Percentiles rank a stretch among this genome's conserved stretches.
phyloP scores from a whole-genome alignment of 92 coral and sea anemone species.

The Porites rus region DNA sequence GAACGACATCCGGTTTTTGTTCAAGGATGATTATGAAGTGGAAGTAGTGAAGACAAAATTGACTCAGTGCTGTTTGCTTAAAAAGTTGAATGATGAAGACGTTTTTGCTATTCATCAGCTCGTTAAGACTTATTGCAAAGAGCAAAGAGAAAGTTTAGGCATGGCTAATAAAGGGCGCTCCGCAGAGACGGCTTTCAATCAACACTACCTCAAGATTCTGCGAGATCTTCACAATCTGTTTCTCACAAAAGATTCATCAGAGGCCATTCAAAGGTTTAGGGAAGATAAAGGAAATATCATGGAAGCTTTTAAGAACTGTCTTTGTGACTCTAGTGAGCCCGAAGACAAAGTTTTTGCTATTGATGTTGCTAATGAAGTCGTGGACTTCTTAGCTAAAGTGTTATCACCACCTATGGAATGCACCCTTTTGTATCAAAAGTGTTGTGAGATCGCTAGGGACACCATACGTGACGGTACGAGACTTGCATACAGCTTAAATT shows the following conservation, averaged over 20 bases:
- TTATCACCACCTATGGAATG: constrained; percentile 15
- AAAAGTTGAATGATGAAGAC: background rate
- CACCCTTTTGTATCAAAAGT: constrained; percentile 1
- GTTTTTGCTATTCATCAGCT: background rate
- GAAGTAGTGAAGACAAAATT: background rate
- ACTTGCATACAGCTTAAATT: constrained; percentile 24
- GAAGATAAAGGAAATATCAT: background rate
- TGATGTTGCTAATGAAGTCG: constrained; percentile 7
- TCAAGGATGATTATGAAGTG: background rate
- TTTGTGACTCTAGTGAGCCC: background rate
- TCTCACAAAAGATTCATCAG: constrained; percentile 2
- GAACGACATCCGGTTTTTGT: background rate
- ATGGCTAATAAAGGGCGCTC: background rate
- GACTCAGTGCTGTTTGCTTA: background rate
- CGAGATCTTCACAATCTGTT: background rate
- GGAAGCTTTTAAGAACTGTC: constrained; percentile 21
- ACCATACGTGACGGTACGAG: background rate
- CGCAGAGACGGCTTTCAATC: constrained; percentile 8
- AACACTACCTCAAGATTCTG: constrained; percentile 7
- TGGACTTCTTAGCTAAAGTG: constrained; percentile 24
- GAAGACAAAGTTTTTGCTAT: background rate
- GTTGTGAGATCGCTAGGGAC: constrained; percentile 7
- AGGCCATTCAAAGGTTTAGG: background rate
- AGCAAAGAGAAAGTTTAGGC: background rate
- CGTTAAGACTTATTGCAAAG: background rate